Evolutionary conservation across 2,888 invertebrate genomes (phyloP).

Genomic region (Asteroscopus sphinx): DNA sequence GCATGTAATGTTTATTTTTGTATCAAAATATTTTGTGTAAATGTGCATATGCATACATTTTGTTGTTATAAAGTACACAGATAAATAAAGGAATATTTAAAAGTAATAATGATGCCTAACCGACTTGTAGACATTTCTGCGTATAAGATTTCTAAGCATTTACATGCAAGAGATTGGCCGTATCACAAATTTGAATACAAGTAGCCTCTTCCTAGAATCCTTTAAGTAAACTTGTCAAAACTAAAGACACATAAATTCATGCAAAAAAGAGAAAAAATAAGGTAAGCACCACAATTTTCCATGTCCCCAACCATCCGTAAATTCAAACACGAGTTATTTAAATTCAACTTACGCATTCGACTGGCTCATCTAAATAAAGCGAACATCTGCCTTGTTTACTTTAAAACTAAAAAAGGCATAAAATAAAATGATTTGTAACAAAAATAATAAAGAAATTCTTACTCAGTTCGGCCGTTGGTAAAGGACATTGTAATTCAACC

Average conservation of each 20-base stretch:
- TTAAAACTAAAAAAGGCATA: slow-evolving; percentile 77
- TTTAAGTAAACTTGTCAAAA: slow-evolving; percentile 56
- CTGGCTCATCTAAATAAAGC: slow-evolving; percentile 84
- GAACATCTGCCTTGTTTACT: slow-evolving; percentile 81
- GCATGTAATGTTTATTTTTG: no score
- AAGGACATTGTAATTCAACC: slow-evolving; percentile 89
- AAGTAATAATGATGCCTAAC: background rate
- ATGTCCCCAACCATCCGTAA: slow-evolving; percentile 59
- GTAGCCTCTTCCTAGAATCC: slow-evolving; percentile 46
- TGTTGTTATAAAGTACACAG: no score
- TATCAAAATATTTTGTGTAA: background rate
- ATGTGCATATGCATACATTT: no score
- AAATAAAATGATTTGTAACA: slow-evolving; percentile 85
- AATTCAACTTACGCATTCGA: slow-evolving; percentile 76
- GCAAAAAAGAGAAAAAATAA: slow-evolving; percentile 46
- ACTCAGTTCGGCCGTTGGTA: slow-evolving; percentile 83
- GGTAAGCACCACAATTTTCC: slow-evolving; percentile 49
- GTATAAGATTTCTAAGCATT: slow-evolving; percentile 9
- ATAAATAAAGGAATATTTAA: no score
- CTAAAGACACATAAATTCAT: slow-evolving; percentile 52
- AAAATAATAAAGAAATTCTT: slow-evolving; percentile 83
- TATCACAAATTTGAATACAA: slow-evolving; percentile 35
- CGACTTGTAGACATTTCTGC: background rate
- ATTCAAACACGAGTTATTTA: slow-evolving; percentile 78
- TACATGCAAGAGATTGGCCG: slow-evolving; percentile 11